These are phyloP conservation scores for Furcifer pardalis DNA, from an alignment of 2,797 vertebrate genomes.

Conservation along the genomic window DNA sequence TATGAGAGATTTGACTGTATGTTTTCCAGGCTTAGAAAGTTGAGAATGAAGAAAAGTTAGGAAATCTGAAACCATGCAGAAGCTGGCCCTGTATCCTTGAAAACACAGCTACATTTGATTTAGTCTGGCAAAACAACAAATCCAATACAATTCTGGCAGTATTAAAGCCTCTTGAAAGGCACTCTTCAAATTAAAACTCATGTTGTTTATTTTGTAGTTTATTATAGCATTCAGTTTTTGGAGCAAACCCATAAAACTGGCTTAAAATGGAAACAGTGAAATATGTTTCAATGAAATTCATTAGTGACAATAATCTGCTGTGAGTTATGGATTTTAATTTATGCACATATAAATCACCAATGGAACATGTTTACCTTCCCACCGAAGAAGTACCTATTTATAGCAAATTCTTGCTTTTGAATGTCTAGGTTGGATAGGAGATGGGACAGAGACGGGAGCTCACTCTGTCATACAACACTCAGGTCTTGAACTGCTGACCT, in stretches of 20 bases:
- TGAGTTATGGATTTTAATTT: too few relatives aligned
- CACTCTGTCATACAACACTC: too few relatives aligned
- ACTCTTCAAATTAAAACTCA: slow-evolving; percentile 42
- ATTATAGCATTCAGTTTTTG: slow-evolving; percentile 43
- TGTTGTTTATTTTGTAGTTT: slow-evolving; percentile 48
- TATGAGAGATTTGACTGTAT: too few relatives aligned
- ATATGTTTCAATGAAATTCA: slow-evolving; percentile 36
- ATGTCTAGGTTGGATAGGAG: too few relatives aligned
- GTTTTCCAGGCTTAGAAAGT: neutral
- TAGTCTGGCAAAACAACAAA: slow-evolving; percentile 50
- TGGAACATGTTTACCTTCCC: too few relatives aligned
- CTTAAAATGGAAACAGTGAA: slow-evolving; percentile 48
- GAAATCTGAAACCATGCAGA: slow-evolving; percentile 38
- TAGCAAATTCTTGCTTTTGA: too few relatives aligned
- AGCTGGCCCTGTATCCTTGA: slow-evolving; percentile 30
- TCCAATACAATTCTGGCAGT: slow-evolving; percentile 57
- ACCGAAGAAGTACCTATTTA: too few relatives aligned
- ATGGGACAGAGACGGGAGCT: too few relatives aligned
- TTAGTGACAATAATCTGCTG: too few relatives aligned
- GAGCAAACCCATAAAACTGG: slow-evolving; percentile 21
- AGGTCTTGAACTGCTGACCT: too few relatives aligned
- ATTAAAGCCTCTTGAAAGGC: neutral
- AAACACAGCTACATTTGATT: slow-evolving; percentile 57
- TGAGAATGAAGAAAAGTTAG: slow-evolving; percentile 7
- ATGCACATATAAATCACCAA: too few relatives aligned